Evolutionary conservation across 2,888 invertebrate genomes (phyloP), one percentile per base, ranked within the genome.

Genomic region (Agonum fuliginosum): DNA sequence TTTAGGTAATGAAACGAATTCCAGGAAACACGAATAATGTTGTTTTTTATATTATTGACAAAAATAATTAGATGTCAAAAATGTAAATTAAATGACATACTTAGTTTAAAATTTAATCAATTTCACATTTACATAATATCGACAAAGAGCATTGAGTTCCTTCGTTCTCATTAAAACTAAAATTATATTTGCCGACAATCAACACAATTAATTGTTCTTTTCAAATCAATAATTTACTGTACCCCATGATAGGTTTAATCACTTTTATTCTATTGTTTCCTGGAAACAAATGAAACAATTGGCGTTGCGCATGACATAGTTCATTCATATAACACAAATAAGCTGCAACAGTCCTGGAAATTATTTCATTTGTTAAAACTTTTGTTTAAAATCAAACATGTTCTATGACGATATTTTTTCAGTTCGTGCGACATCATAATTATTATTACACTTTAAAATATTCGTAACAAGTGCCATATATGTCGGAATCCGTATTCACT

Each of bases 181-280:
- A 48, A 0, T 24, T 54, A 24, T 14, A 24, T 54, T 54, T 54
- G 54, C 24, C 22, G n/a, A 22, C 51, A 51, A 51, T 22, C n/a
- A n/a, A 51, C 24, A 22, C 22, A 51, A 22, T 24, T 54, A 51
- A 22, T 24, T 54, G 4, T 12, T 3, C 2, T 54, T 22, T 10
- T 12, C 3, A 54, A 54, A 54, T 54, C 54, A 54, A 54, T 54
- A 54, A 22, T 24, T 54, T 22, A 54, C 54, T 54, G 8, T 54
- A 22, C n/a, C 12, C 24, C 54, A 24, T 54, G 24, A 54, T 54
- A 0, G 54, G 54, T 54, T 54, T 51, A 51, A 51, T 51, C 34
- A 51, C 51, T 51, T 51, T 27, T 24, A 54, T 37, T 37, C 37
- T 12, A 37, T 54, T 54, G 54, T 54, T 24, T 10, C n/a, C 22